Conservation (phyloP, 2,113 vertebrate genomes). For the Ciconia maguari region DNA sequence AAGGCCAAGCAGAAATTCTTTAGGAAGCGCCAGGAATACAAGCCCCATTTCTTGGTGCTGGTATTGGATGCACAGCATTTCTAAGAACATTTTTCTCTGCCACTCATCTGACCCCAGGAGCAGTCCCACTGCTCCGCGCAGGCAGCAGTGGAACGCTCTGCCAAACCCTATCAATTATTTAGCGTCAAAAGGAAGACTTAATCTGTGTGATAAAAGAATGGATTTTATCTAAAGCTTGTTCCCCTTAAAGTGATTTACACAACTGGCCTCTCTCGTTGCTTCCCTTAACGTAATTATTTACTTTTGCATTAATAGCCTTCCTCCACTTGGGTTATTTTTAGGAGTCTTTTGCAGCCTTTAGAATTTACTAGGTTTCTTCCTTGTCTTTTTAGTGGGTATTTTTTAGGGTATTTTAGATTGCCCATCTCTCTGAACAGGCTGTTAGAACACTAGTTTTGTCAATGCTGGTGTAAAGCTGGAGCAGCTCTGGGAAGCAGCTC, state of each 20-base stretch:
- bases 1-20: background rate
- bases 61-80: constrained; percentile 61
- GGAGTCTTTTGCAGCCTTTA: constrained; percentile 28
- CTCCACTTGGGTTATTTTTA: constrained; percentile 55
- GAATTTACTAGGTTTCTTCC: background rate
- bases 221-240: constrained; percentile 69
- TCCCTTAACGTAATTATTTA: constrained; percentile 71
- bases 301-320: constrained; percentile 63
- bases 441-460: background rate
- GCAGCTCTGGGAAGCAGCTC: background rate
- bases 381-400: background rate
- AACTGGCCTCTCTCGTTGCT: constrained; percentile 35
- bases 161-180: constrained; percentile 78
- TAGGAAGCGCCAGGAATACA: background rate
- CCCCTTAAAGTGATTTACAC: constrained; percentile 77
- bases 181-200: constrained; percentile 61
- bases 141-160: constrained; percentile 29
- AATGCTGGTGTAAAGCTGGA: background rate
- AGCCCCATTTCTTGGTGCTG: constrained; percentile 67
- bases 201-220: constrained; percentile 75
- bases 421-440: background rate
- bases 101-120: constrained; percentile 69
- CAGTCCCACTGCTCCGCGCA: constrained; percentile 62
- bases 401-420: constrained; percentile 4
- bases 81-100: constrained; percentile 80